Percentiles rank a stretch among this genome's conserved stretches.
These are phyloP conservation scores for Cassiopea xamachana DNA, from an alignment of 30 jellyfish, hydroid and myxozoan species.

Conservation along the genomic window DNA sequence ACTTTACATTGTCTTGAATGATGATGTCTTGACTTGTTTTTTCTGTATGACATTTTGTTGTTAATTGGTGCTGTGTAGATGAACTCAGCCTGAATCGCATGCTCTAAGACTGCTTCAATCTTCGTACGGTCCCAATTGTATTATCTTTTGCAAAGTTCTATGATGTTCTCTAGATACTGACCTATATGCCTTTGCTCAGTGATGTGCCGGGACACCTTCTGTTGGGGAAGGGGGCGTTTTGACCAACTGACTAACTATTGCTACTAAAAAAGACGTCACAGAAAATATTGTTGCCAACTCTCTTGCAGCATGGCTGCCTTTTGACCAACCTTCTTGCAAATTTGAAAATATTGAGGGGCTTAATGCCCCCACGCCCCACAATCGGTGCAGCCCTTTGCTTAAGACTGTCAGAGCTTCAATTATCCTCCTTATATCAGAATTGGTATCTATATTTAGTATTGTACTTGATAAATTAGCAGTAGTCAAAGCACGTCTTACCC, in stretches of 20 bases:
- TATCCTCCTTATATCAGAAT: neutral
- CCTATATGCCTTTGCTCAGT: neutral
- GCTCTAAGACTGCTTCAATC: constrained; percentile 15
- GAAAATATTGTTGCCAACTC: too few relatives aligned
- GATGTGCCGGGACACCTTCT: too few relatives aligned
- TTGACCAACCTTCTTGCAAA: too few relatives aligned
- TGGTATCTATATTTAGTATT: neutral
- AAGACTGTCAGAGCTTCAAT: neutral
- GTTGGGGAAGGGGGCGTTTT: too few relatives aligned
- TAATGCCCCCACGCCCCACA: too few relatives aligned
- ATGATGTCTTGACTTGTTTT: constrained; percentile 26
- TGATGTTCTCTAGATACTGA: neutral
- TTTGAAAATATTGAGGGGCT: too few relatives aligned
- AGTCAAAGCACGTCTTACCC: neutral
- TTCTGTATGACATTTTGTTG: constrained; percentile 19
- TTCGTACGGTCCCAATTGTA: neutral
- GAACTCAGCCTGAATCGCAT: constrained; percentile 24
- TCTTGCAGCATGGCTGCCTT: too few relatives aligned
- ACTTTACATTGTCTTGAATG: constrained; percentile 37
- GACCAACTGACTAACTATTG: too few relatives aligned
- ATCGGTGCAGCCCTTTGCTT: too few relatives aligned
- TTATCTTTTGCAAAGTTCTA: neutral
- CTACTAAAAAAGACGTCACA: too few relatives aligned
- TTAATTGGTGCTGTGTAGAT: constrained; percentile 39
- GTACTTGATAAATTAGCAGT: neutral